Evolutionary conservation across 37 sponge, comb jelly and placozoan species (phyloP).

Genomic region (Theonella swinhoei): DNA sequence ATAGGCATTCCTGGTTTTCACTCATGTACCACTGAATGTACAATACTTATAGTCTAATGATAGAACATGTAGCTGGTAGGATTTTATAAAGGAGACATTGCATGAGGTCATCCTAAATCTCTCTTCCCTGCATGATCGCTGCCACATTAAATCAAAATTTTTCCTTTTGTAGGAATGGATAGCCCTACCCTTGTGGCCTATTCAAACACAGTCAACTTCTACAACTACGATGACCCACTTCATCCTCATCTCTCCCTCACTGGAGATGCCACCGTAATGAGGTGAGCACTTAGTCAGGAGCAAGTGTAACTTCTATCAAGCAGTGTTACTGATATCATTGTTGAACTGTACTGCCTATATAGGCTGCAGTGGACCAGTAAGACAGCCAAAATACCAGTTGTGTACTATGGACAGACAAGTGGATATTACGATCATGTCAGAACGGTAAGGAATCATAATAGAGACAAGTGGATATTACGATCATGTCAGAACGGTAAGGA

Average conservation of each 20-base stretch:
- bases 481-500: slow-evolving; percentile 1
- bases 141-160: too few relatives aligned
- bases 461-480: slow-evolving; percentile 22
- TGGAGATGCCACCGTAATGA: slow-evolving; percentile 53
- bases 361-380: slow-evolving; percentile 66
- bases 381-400: slow-evolving; percentile 43
- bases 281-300: slow-evolving; percentile 23
- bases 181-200: slow-evolving; percentile 47
- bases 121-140: too few relatives aligned
- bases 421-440: slow-evolving; percentile 20
- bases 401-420: slow-evolving; percentile 42
- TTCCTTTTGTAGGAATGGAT: slow-evolving; percentile 23
- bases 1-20: too few relatives aligned
- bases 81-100: too few relatives aligned
- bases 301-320: too few relatives aligned
- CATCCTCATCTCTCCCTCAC: slow-evolving; percentile 68
- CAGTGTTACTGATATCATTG: too few relatives aligned
- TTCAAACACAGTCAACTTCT: slow-evolving; percentile 40
- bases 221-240: slow-evolving; percentile 65
- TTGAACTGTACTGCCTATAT: too few relatives aligned
- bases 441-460: too few relatives aligned
- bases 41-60: too few relatives aligned
- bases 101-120: too few relatives aligned
- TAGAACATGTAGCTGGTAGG: too few relatives aligned
- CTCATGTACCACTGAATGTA: too few relatives aligned